These are phyloP conservation scores for Zaprionus ghesquierei DNA, from an alignment of 1,140 invertebrate species.

Conservation along the genomic window DNA sequence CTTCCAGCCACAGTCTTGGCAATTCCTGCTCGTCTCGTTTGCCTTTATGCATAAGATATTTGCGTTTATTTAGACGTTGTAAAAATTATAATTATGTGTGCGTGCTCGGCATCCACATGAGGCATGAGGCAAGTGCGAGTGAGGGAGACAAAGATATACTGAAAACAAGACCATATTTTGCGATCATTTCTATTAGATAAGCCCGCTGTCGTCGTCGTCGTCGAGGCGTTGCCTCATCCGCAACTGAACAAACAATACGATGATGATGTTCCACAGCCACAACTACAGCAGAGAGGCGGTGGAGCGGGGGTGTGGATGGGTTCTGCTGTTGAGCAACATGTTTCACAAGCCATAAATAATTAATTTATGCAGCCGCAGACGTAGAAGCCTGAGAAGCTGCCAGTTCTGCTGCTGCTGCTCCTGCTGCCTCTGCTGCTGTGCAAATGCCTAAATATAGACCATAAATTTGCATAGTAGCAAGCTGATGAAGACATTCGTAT, in stretches of 20 bases:
- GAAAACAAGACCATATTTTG: conserved; percentile 66
- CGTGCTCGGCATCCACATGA: conserved; percentile 59
- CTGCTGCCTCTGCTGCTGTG: conserved; percentile 43
- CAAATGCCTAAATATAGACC: conserved; percentile 78
- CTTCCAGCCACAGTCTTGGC: neutral
- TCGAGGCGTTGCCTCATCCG: conserved; percentile 41
- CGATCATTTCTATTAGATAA: conserved; percentile 73
- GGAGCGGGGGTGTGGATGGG: neutral
- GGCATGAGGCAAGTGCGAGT: neutral
- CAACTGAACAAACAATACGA: conserved; percentile 59
- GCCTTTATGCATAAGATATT: conserved; percentile 69
- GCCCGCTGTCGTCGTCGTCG: neutral
- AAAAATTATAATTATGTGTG: conserved; percentile 80
- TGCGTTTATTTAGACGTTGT: conserved; percentile 78
- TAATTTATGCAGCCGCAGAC: conserved; percentile 73
- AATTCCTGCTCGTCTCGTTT: conserved; percentile 22
- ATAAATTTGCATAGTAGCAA: conserved; percentile 61
- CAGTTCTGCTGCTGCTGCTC: too few relatives aligned
- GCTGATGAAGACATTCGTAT: conserved; percentile 64
- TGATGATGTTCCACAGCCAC: conserved; percentile 24
- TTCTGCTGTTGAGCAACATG: conserved; percentile 40
- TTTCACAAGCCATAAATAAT: conserved; percentile 77
- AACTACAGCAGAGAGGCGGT: conserved; percentile 1
- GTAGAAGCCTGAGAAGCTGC: conserved; percentile 27
- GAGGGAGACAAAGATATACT: neutral